These are phyloP conservation scores for Cisticola juncidis DNA, from an alignment of 2,113 vertebrate species.

Conservation along the genomic window DNA sequence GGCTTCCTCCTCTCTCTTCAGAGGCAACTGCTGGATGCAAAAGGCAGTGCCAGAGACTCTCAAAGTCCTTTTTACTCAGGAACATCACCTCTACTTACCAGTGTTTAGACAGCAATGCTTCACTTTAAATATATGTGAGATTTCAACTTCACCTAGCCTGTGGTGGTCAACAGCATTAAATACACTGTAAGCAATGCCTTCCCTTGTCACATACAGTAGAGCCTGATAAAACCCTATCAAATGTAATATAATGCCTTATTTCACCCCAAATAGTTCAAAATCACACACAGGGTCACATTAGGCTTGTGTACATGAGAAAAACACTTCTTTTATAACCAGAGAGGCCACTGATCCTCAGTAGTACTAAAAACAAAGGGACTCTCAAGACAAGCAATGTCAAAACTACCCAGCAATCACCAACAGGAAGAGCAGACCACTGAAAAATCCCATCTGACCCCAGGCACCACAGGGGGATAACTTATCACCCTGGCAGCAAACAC, in stretches of 20 bases:
- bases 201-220: background rate
- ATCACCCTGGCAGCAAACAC: background rate
- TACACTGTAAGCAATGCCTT: background rate
- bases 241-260: background rate
- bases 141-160: background rate
- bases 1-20: background rate
- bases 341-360: background rate
- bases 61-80: background rate
- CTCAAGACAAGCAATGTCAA: background rate
- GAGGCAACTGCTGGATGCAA: background rate
- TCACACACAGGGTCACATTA: background rate
- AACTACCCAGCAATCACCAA: background rate
- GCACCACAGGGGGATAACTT: background rate
- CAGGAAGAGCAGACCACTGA: background rate
- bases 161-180: background rate
- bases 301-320: background rate
- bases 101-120: background rate
- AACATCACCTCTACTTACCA: background rate
- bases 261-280: background rate
- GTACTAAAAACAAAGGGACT: background rate
- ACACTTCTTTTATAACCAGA: background rate
- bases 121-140: background rate
- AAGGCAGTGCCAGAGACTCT: background rate
- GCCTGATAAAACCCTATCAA: background rate
- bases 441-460: background rate